Evolutionary conservation across 2,113 vertebrate species (phyloP).

Genomic region (Campylomormyrus numenius): DNA sequence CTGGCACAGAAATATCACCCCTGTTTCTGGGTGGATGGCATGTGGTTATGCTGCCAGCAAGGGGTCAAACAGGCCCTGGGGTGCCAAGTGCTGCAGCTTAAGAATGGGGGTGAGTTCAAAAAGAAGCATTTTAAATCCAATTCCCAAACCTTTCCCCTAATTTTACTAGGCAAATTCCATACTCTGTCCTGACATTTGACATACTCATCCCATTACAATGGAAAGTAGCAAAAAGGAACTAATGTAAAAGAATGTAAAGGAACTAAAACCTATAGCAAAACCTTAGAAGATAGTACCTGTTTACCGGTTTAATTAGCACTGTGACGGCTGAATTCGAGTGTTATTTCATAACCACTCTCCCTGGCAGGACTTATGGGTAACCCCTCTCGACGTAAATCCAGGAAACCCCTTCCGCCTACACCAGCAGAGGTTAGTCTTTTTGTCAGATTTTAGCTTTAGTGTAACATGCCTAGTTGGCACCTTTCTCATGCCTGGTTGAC

Average conservation of each 20-base stretch:
- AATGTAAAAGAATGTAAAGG: background rate
- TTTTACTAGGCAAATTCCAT: background rate
- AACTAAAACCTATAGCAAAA: background rate
- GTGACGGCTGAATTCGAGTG: background rate
- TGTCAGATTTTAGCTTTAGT: background rate
- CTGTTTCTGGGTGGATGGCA: constrained; percentile 88
- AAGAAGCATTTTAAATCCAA: background rate
- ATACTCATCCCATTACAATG: background rate
- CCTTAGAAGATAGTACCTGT: background rate
- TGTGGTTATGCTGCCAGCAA: constrained; percentile 91
- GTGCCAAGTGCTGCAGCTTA: constrained; percentile 75
- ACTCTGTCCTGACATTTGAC: background rate
- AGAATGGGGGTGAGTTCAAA: constrained; percentile 66
- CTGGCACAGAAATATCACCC: constrained; percentile 92
- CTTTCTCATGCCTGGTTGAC: background rate
- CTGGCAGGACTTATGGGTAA: constrained; percentile 27
- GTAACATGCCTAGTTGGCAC: background rate
- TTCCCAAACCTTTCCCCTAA: background rate
- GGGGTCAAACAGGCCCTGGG: constrained; percentile 93
- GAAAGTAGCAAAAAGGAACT: background rate
- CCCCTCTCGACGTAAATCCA: constrained; percentile 65
- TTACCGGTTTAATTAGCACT: background rate
- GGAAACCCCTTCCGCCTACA: constrained; percentile 88
- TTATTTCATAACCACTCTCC: background rate
- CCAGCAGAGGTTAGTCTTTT: constrained; percentile 68